Evolutionary conservation across 2,113 vertebrate species (phyloP).

Genomic region (Solea solea): DNA sequence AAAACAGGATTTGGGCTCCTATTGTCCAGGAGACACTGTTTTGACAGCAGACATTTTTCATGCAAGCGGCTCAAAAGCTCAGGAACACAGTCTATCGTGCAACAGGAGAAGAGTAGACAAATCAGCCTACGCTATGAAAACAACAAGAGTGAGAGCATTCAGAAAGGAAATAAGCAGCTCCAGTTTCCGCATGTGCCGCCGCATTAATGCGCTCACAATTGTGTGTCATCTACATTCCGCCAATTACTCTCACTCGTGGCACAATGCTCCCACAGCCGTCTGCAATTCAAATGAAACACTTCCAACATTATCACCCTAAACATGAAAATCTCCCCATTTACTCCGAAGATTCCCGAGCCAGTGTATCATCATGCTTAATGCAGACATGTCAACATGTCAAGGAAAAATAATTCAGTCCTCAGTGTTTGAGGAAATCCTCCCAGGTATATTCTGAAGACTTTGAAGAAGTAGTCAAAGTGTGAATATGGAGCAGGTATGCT

Average conservation of each 20-base stretch:
- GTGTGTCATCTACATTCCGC: conserved; percentile 67
- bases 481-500: conserved; percentile 40
- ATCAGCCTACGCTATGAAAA: conserved; percentile 52
- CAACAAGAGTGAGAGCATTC: conserved; percentile 53
- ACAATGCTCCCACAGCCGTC: conserved; percentile 58
- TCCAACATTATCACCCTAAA: conserved; percentile 50
- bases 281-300: conserved; percentile 71
- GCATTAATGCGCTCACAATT: conserved; percentile 58
- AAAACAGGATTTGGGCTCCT: conserved; percentile 63
- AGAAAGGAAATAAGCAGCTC: conserved; percentile 58
- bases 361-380: conserved; percentile 55
- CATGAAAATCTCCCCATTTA: conserved; percentile 63
- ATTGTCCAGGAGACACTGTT: conserved; percentile 68
- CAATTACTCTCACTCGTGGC: conserved; percentile 67
- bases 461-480: conserved; percentile 43
- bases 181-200: conserved; percentile 60
- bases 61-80: conserved; percentile 60
- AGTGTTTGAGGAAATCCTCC: conserved; percentile 53
- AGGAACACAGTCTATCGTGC: conserved; percentile 59
- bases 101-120: conserved; percentile 60
- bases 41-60: conserved; percentile 72
- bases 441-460: conserved; percentile 37
- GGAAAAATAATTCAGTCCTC: conserved; percentile 53
- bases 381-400: conserved; percentile 51
- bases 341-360: conserved; percentile 47